Evolutionary conservation across 2,888 invertebrate species (phyloP), one percentile per base, ranked within the genome.

Genomic region (Boloria selene): DNA sequence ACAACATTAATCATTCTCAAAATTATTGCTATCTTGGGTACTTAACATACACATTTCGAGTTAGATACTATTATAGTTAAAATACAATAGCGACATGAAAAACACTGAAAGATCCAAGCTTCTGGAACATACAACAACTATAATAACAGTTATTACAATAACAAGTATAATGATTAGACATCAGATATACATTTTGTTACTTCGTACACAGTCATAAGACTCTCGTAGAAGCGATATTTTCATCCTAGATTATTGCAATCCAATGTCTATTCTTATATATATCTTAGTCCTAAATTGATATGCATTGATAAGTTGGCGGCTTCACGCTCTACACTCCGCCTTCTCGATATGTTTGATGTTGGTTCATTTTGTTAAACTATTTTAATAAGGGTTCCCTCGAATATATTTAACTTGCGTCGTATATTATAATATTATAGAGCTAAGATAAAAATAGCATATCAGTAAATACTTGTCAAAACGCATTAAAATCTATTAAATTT

Each of bases 361-460:
- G 85, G 86, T 86, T 87, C 82, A 75, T 78, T 77, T 73, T 72
- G 59, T 55, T 49, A 50, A 17, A 52, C 18, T 31, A 47, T 59
- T 42, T 13, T 42, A 45, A 7, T 54, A 44, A 50, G 18, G 49
- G 45, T 31, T 54, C n/a, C 38, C 6, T 42, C n/a, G 26, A 60
- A 65, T 65, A 70, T 62, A 71, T 79, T 81, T 80, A 85, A 84
- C 86, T 88, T 87, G 86, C 89, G 84, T 85, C 90, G 85, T 84
- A 83, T 82, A 59, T 42, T 55, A 44, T 55, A 13, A 16, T 42
- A 50, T 42, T 55, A 58, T 56, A 56, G 51, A 64, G 31, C 13
- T 38, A 52, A 56, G 51, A 58, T 18, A 22, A 61, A 51, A 42
- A 51, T 59, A 64, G 60, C n/a, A 13, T 38, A 44, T 31, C 4